Base-by-base conservation (phyloP, 2,888 invertebrate genomes). In the Caenorhabditis sp. region DNA sequence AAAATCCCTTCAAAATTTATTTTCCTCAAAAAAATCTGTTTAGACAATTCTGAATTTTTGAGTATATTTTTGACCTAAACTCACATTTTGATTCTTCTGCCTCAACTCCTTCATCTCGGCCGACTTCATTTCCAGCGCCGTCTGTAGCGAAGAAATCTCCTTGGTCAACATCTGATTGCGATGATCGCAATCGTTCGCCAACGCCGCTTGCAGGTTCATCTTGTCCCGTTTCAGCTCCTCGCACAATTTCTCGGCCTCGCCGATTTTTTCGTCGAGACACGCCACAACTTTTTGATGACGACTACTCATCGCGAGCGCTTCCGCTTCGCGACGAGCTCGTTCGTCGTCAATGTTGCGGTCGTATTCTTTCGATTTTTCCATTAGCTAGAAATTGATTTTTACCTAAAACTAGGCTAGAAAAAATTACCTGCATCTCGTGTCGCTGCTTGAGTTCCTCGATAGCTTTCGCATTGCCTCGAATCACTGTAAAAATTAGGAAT, bases 31-130 rank as follows among this genome's bases (percentile, higher is more conserved):
- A 4, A 55, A 55, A 19, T 55, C 10, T 31, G 10, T 6, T 31
- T 31, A 6, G 31, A n/a, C 4, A 55, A 55, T 55, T 55, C 12
- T 21, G 57, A 58, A 31, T 14, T 14, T n/a, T 19, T 19, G 4
- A 43, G 17, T 27, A 12, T 5, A 54, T 54, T 21, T 54, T 5
- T 54, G 6, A 14, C 53, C 26, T 5, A 5, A 26, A 17, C 66
- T 59, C 19, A 71, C 75, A 55, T 78, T 71, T 51, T 78, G 80
- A 62, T 82, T 81, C 53, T 79, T 77, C 59, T 79, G 74, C 43
- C 84, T 50, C 51, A 84, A 50, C 37, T 83, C 82, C 53, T 81
- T 79, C 82, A 84, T 79, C 58, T 84, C 84, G 10, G 70, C 72
- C 14, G 75, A 76, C 60, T 83, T 83, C 67, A 83, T 65, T 64